These are phyloP conservation scores for Mimas tiliae DNA, from an alignment of 2,888 invertebrate species.

Conservation along the genomic window DNA sequence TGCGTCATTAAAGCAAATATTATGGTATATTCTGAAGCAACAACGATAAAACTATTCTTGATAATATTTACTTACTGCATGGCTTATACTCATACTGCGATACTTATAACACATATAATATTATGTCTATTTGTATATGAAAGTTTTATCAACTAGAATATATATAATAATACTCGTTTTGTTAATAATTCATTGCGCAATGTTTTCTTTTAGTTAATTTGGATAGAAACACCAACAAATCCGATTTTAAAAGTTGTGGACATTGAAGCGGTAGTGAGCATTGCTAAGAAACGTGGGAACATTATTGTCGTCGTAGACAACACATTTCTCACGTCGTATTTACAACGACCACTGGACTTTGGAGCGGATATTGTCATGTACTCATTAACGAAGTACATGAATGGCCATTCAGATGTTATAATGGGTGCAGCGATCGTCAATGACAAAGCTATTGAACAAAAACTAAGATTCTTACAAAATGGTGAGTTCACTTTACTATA, in stretches of 20 bases:
- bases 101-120: neutral
- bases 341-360: constrained; percentile 94
- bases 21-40: constrained; percentile 33
- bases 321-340: constrained; percentile 96
- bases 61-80: constrained; percentile 38
- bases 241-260: constrained; percentile 96
- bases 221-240: constrained; percentile 99
- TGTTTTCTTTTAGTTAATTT: constrained; percentile 88
- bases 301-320: constrained; percentile 94
- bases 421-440: constrained; percentile 96
- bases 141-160: neutral
- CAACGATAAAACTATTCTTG: constrained; percentile 36
- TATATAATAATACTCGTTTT: neutral
- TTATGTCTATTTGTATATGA: constrained; percentile 5
- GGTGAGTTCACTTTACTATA: constrained; percentile 73
- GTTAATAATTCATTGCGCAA: neutral
- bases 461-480: constrained; percentile 94
- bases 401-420: constrained; percentile 98
- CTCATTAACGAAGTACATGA: constrained; percentile 98
- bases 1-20: constrained; percentile 38
- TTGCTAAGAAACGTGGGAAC: constrained; percentile 80
- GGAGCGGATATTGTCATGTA: constrained; percentile 97
- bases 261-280: constrained; percentile 88
- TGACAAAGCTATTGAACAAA: constrained; percentile 88
- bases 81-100: constrained; percentile 25